Conservation (phyloP, 1,140 invertebrate species). For the Cydia pomonella region DNA sequence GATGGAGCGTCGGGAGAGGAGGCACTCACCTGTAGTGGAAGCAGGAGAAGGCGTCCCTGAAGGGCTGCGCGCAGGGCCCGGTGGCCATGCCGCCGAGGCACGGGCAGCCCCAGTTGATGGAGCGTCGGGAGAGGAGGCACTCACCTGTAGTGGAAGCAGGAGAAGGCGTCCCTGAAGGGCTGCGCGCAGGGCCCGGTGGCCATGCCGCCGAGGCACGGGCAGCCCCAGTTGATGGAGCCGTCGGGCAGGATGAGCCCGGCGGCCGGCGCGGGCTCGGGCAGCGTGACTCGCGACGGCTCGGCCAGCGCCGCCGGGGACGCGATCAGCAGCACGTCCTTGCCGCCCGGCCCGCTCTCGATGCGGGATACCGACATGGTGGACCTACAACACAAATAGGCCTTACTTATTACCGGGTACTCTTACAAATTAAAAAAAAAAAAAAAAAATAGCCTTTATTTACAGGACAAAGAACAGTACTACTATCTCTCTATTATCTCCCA, state of each 20-base stretch:
- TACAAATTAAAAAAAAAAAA: too few relatives aligned
- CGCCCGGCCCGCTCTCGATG: constrained; percentile 77
- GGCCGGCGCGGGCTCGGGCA: constrained; percentile 87
- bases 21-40: constrained; percentile 88
- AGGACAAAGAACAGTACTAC: too few relatives aligned
- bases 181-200: constrained; percentile 96
- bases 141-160: constrained; percentile 93
- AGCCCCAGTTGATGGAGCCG: constrained; percentile 98
- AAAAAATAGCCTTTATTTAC: too few relatives aligned
- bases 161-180: constrained; percentile 95
- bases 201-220: constrained; percentile 97
- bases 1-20: too few relatives aligned
- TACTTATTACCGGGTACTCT: not conserved
- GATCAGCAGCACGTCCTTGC: constrained; percentile 93
- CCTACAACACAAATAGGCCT: not conserved
- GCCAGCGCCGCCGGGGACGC: constrained; percentile 90
- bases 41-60: constrained; percentile 96
- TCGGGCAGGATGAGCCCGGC: constrained; percentile 91
- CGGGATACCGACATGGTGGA: constrained; percentile 31
- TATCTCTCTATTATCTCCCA: too few relatives aligned
- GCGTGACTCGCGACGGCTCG: constrained; percentile 85
- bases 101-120: constrained; percentile 98
- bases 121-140: too few relatives aligned
- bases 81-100: constrained; percentile 97
- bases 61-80: constrained; percentile 96